Conservation (phyloP, 2,113 vertebrate genomes). For the Plotosus lineatus region DNA sequence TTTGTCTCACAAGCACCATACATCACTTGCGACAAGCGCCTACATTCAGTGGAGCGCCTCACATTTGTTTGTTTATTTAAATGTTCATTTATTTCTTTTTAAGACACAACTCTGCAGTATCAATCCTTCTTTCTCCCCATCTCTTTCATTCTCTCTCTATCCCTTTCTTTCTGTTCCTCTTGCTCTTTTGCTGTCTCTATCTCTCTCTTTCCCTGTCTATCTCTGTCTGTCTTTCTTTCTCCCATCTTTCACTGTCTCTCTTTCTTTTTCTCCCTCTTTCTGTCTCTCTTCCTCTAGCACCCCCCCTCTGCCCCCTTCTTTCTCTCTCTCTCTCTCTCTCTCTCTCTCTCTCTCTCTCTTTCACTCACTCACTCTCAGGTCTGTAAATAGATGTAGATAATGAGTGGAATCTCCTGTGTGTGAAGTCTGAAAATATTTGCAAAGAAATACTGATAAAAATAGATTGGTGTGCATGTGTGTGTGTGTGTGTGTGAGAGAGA, state of each 20-base stretch:
- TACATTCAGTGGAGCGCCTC: too few species aligned
- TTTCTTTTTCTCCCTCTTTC: not conserved
- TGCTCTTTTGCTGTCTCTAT: not conserved
- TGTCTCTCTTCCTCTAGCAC: not conserved
- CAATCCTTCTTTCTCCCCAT: not conserved
- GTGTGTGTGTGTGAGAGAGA: not conserved
- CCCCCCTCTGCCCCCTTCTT: not conserved
- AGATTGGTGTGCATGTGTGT: not conserved
- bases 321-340: not conserved
- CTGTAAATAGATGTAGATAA: slow-evolving; percentile 32
- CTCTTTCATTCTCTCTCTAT: not conserved
- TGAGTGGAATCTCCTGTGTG: slow-evolving; percentile 1
- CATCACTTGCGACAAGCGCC: too few species aligned
- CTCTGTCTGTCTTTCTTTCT: not conserved
- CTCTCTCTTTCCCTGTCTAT: not conserved
- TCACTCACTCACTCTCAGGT: not conserved
- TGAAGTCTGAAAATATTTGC: not conserved
- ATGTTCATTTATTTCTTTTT: too few species aligned
- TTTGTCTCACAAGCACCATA: too few species aligned
- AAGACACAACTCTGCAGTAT: too few species aligned
- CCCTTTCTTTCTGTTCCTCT: not conserved
- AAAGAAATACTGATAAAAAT: not conserved
- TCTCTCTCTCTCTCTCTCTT: not conserved
- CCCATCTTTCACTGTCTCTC: not conserved
- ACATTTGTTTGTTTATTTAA: too few species aligned